phyloP scores from a whole-genome alignment of 2,888 invertebrate species.

The Nomada flava region DNA sequence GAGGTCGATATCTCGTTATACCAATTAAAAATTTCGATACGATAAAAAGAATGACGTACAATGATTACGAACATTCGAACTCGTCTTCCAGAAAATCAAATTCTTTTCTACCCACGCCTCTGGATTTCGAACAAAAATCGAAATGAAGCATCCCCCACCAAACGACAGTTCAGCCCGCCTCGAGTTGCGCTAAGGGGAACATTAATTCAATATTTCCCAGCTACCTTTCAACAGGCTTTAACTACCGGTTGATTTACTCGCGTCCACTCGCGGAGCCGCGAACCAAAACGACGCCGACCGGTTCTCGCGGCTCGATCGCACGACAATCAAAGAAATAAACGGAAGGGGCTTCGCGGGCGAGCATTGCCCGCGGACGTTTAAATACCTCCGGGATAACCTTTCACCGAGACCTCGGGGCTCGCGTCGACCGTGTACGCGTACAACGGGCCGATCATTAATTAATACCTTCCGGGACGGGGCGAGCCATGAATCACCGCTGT shows the following conservation, averaged over 20 bases:
- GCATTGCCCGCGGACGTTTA: neutral
- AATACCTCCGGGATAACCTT: conserved; percentile 63
- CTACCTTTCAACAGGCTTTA: conserved; percentile 31
- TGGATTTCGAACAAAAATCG: neutral
- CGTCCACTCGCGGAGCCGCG: neutral
- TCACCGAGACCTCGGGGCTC: conserved; percentile 51
- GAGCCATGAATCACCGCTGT: conserved; percentile 70
- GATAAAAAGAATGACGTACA: too few relatives aligned
- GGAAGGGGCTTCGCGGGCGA: conserved; percentile 23
- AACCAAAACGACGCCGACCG: conserved; percentile 22
- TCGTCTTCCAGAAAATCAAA: too few relatives aligned
- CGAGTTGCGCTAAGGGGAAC: neutral
- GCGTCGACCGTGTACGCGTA: conserved; percentile 35
- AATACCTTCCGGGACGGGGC: conserved; percentile 71
- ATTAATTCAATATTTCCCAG: conserved; percentile 24
- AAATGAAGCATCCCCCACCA: neutral
- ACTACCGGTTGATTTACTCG: conserved; percentile 35
- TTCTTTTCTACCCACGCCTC: too few relatives aligned
- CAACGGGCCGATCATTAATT: conserved; percentile 69
- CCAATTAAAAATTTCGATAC: too few relatives aligned
- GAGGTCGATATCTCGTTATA: too few relatives aligned
- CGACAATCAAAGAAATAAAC: conserved; percentile 56
- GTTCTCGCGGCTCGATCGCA: conserved; percentile 46
- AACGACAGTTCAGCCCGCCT: neutral
- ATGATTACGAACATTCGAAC: too few relatives aligned